Evolutionary conservation across 2,888 invertebrate species (phyloP).

Genomic region (Cyclophora punctaria): DNA sequence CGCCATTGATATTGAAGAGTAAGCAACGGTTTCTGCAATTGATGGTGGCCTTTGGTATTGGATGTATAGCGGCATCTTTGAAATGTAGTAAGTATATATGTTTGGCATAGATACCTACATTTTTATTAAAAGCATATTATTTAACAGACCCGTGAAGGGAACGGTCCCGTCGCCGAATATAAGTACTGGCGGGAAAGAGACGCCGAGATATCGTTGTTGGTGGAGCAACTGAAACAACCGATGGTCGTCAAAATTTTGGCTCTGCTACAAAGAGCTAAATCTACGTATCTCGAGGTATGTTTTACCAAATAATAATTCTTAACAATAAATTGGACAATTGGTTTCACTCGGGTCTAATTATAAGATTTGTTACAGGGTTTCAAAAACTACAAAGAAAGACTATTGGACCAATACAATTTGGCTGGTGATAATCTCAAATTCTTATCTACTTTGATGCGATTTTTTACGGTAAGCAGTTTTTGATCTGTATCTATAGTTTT

Average conservation of each 20-base stretch:
- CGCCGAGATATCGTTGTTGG: conserved; percentile 82
- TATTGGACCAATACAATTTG: conserved; percentile 79
- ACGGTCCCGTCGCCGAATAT: conserved; percentile 89
- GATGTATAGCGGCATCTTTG: too few relatives aligned
- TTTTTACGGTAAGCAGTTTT: conserved; percentile 73
- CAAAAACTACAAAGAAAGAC: conserved; percentile 73
- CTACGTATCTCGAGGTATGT: conserved; percentile 66
- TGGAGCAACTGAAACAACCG: conserved; percentile 87
- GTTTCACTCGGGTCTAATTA: background rate
- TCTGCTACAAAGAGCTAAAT: conserved; percentile 71
- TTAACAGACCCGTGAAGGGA: conserved; percentile 73
- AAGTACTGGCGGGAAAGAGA: conserved; percentile 90
- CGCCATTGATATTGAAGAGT: too few relatives aligned
- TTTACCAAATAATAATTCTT: background rate
- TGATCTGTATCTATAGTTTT: too few relatives aligned
- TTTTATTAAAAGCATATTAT: background rate
- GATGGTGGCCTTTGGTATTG: too few relatives aligned
- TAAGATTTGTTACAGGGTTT: conserved; percentile 72
- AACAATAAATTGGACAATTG: background rate
- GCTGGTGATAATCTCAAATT: conserved; percentile 88
- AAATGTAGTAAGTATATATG: too few relatives aligned
- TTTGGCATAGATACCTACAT: too few relatives aligned
- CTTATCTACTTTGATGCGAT: conserved; percentile 81
- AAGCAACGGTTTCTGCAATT: too few relatives aligned
- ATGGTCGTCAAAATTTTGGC: conserved; percentile 77